These are phyloP conservation scores for Lemur catta DNA, from an alignment of 2,797 vertebrate species.

Conservation along the genomic window DNA sequence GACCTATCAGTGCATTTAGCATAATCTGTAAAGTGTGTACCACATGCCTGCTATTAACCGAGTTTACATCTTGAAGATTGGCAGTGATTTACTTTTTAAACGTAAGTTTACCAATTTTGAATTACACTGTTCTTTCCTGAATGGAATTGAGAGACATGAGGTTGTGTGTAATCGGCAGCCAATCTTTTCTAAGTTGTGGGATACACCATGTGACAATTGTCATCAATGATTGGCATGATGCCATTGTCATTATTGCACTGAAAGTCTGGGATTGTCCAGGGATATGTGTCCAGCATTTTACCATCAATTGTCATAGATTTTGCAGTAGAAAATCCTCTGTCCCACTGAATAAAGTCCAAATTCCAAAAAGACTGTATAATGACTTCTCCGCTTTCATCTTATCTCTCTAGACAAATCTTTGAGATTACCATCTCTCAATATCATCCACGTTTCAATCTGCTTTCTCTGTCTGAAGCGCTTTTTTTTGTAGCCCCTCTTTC, in stretches of 20 bases:
- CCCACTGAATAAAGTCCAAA: neutral
- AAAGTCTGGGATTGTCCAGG: neutral
- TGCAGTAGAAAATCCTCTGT: neutral
- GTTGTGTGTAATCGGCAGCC: neutral
- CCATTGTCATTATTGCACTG: conserved; percentile 8
- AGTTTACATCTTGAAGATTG: neutral
- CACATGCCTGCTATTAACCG: neutral
- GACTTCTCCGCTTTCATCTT: neutral
- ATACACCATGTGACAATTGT: too few species aligned
- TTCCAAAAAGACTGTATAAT: neutral
- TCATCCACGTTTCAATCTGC: neutral
- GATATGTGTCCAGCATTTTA: neutral
- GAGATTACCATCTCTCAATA: neutral
- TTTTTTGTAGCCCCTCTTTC: neutral
- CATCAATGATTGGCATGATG: neutral
- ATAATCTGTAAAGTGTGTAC: neutral
- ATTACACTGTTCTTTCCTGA: neutral
- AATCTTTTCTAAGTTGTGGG: neutral
- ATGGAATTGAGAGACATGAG: neutral
- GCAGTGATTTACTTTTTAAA: neutral
- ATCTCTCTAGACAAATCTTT: neutral
- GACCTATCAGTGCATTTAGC: neutral
- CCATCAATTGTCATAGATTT: neutral
- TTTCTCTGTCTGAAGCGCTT: neutral
- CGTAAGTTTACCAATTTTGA: neutral